These are phyloP conservation scores for Nothobranchius furzeri DNA, from an alignment of 2,113 vertebrate species.

Conservation along the genomic window DNA sequence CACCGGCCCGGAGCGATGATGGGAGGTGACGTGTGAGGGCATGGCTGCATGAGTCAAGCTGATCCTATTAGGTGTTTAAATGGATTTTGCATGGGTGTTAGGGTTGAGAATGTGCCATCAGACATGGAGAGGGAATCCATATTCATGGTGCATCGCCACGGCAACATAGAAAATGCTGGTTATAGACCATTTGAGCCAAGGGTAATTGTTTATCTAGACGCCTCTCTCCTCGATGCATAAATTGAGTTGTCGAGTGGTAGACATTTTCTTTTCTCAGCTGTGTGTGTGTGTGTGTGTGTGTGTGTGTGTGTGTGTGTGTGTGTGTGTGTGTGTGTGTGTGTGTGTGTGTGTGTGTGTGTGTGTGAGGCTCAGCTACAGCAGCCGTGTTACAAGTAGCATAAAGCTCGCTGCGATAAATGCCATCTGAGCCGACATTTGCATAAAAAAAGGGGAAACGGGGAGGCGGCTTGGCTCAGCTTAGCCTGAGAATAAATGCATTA, in stretches of 20 bases:
- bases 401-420: constrained; percentile 67
- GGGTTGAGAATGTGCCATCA: constrained; percentile 71
- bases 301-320: too few relatives aligned
- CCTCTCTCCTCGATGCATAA: constrained; percentile 65
- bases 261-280: constrained; percentile 72
- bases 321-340: too few relatives aligned
- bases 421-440: constrained; percentile 73
- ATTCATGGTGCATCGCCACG: constrained; percentile 68
- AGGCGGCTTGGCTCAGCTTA: constrained; percentile 10
- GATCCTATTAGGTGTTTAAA: constrained; percentile 80
- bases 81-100: constrained; percentile 81
- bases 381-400: constrained; percentile 43
- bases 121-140: constrained; percentile 70
- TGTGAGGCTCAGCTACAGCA: constrained; percentile 12
- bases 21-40: constrained; percentile 61
- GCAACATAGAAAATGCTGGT: constrained; percentile 53
- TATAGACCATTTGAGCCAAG: constrained; percentile 63
- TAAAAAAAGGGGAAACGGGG: constrained; percentile 62
- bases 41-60: constrained; percentile 65
- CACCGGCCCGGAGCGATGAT: constrained; percentile 27
- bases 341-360: not conserved
- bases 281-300: not conserved
- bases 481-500: constrained; percentile 50
- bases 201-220: constrained; percentile 74
- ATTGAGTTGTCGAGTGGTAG: constrained; percentile 73